A percentile compares a stretch with the other conserved stretches of the same genome.
Conservation (phyloP, 2,888 invertebrate species). For the Conus canariensis region DNA sequence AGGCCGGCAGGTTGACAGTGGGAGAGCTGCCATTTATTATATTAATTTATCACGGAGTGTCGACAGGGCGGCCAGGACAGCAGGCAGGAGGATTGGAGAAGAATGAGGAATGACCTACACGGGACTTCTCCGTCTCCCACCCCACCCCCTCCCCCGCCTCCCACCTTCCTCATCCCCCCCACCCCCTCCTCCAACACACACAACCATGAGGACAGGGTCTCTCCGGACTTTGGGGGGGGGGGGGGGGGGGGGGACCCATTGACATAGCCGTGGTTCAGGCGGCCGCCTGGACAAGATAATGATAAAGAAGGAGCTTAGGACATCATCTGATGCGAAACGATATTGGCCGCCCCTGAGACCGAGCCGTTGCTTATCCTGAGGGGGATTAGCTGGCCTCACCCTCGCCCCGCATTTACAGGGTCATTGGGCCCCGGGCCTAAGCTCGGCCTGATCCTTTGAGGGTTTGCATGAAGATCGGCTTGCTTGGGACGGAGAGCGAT, state of each 20-base stretch:
- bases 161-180: neutral
- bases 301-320: neutral
- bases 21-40: slow-evolving; percentile 46
- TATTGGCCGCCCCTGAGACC: neutral
- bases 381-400: too few species aligned
- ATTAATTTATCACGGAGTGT: slow-evolving; percentile 47
- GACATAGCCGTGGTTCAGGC: neutral
- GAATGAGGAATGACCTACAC: slow-evolving; percentile 42
- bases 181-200: too few species aligned
- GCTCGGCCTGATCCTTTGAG: too few species aligned
- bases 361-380: neutral
- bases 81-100: neutral
- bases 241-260: neutral
- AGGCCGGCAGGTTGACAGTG: slow-evolving; percentile 46
- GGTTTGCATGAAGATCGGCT: too few species aligned
- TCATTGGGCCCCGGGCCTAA: too few species aligned
- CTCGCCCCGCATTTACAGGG: too few species aligned
- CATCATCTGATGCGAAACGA: neutral
- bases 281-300: neutral
- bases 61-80: neutral
- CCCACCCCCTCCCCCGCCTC: neutral
- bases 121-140: too few species aligned
- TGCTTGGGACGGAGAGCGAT: too few species aligned
- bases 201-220: too few species aligned
- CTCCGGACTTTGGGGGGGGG: neutral